These are phyloP conservation scores for Varanus salvator DNA, from an alignment of 2,113 vertebrate genomes.

Conservation along the genomic window DNA sequence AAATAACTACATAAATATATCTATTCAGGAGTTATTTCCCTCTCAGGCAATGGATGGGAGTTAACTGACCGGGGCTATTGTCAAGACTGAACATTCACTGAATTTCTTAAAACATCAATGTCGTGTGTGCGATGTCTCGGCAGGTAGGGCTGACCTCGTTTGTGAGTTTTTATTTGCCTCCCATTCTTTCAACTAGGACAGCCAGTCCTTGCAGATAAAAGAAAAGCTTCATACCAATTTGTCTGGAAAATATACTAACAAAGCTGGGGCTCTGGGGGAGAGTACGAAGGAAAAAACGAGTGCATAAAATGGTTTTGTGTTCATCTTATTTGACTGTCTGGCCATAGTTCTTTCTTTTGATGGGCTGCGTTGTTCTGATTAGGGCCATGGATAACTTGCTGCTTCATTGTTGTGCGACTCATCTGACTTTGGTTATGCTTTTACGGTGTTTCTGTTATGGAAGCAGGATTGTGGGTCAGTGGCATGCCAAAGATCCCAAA, in stretches of 20 bases:
- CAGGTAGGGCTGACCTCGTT: background rate
- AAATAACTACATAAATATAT: background rate
- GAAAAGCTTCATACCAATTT: background rate
- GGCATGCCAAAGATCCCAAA: too few relatives aligned
- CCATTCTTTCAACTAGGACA: background rate
- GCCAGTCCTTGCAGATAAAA: background rate
- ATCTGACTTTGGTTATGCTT: background rate
- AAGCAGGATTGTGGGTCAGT: too few relatives aligned
- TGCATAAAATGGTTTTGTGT: background rate
- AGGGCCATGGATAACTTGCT: background rate
- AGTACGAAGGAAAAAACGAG: background rate
- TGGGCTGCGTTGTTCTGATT: background rate
- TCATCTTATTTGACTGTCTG: background rate
- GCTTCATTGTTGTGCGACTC: too few relatives aligned
- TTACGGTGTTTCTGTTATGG: background rate
- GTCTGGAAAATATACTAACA: background rate
- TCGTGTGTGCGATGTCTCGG: background rate
- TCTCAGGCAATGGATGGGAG: background rate
- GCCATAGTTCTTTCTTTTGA: background rate
- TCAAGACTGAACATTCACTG: background rate
- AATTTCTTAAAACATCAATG: conserved; percentile 3
- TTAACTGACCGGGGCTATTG: background rate
- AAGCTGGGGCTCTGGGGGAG: background rate
- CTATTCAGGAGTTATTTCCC: background rate
- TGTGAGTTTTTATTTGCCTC: background rate